Base-by-base conservation (phyloP, 2,113 vertebrate species). In the Mustela lutreola region DNA sequence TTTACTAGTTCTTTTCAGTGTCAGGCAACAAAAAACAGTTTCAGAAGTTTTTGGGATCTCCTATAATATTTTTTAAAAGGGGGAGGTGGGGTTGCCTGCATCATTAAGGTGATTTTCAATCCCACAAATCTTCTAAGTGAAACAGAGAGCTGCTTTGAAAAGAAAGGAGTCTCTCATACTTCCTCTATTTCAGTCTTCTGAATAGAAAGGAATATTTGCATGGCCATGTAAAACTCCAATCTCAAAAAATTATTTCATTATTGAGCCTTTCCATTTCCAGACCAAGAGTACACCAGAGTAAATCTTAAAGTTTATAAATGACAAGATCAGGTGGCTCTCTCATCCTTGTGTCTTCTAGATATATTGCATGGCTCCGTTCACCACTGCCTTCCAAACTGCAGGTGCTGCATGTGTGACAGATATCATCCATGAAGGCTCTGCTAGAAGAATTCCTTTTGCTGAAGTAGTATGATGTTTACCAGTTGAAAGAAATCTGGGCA, bases 401-500 rank as follows among this genome's bases (percentile, higher is more conserved):
- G 98, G 58, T 98, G 97, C 97, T 97, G 97, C 97, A 97, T 97
- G 95, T 98, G 96, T 86, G 98, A 98, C 97, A 98, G 85, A 96
- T 91, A 97, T 93, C 98, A 92, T 98, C 98, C 98, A 97, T 97
- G 98, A 97, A 96, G 98, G 86, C 97, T 98, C 98, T 98, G 98
- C 97, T 98, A 98, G 98, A 96, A 90, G 97, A 97, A 80, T 91
- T 98, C 97, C 98, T 98, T 98, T 98, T 97, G 97, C 96, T 98
- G 98, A 97, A 98, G 98, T 95, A 96, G 97, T 95, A 97, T 96
- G 97, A 97, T 98, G 98, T 98, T 97, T 98, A 98, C 97, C 98
- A 97, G 98, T 98, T 98, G 97, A 98, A 98, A 98, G 98, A 98
- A 97, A 98, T 98, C 98, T 98, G 98, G 97, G 97, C 98, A 98